Base-by-base conservation (phyloP, 2,797 vertebrate genomes). In the Tokudaia muenninki region DNA sequence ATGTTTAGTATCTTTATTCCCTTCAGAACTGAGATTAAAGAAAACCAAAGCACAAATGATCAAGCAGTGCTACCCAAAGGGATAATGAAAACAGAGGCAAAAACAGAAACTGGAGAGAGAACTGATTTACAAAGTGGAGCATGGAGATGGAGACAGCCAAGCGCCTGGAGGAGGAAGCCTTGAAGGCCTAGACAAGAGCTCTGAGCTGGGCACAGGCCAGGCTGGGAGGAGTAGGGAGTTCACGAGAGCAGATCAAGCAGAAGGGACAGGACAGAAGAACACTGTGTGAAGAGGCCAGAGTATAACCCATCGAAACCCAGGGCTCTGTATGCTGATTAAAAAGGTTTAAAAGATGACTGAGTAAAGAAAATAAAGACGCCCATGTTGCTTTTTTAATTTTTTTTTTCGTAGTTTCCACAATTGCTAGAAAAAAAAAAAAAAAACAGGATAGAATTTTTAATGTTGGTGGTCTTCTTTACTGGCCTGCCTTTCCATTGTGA, bases 21-120 rank as follows among this genome's bases (percentile, higher is more conserved):
- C 10, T 84, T 31, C 16, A 86, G 83, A 87, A 82, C 83, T 90
- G 61, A 93, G 13, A 94, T 3, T 57, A 87, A 90, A 90, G 14
- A 19, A 92, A 95, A 77, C 47, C 57, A 65, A 34, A 95, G 41
- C 61, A 55, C 31, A 29, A 80, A 50, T 52, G 52, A 70, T 24
- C 59, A 65, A 61, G 63, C 79, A 3, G 4, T 72, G 59, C 67
- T 82, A 70, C 6, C 6, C 41, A 81, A n/a, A 91, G 14, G 50
- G 24, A 75, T 13, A 81, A 87, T 91, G 34, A 91, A 92, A 63
- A 91, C 16, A 61, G 21, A 21, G 44, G 93, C 2, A 55, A 19
- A 3, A 24, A 70, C 9, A 52, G 61, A 78, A 61, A 44, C 1
- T 78, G 63, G 91, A 93, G 55, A 87, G 57, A 81, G 44, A 91